Evolutionary conservation across 2,797 vertebrate species (phyloP).

Genomic region (Sebastolobus altivelis): DNA sequence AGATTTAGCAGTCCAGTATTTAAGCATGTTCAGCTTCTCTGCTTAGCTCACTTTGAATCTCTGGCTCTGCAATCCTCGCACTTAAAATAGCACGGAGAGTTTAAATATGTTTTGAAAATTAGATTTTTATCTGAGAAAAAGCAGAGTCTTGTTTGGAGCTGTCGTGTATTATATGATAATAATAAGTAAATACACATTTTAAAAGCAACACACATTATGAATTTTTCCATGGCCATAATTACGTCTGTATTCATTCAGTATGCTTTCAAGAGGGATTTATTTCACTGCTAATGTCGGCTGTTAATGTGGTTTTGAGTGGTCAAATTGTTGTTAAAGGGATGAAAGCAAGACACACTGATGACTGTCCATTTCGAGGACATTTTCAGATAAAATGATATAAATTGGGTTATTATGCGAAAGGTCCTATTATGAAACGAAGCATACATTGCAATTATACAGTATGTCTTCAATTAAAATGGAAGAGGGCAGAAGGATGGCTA

Average conservation of each 20-base stretch:
- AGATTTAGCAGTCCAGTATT: conserved; percentile 27
- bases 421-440: conserved; percentile 56
- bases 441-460: conserved; percentile 40
- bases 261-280: conserved; percentile 30
- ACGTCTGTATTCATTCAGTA: background rate
- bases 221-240: background rate
- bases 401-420: conserved; percentile 41
- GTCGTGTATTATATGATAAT: background rate
- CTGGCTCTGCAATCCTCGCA: background rate
- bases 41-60: conserved; percentile 8
- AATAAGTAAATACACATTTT: conserved; percentile 2
- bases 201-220: background rate
- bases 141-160: background rate
- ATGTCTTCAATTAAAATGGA: conserved; percentile 38
- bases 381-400: conserved; percentile 27
- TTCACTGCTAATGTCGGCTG: conserved; percentile 32
- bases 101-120: background rate
- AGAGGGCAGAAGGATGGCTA: conserved; percentile 39
- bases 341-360: conserved; percentile 27
- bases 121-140: background rate
- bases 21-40: background rate
- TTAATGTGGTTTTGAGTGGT: conserved; percentile 27
- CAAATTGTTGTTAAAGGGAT: conserved; percentile 31
- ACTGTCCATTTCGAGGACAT: conserved; percentile 32
- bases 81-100: background rate